Evolutionary conservation across 2,888 invertebrate species (phyloP).

Genomic region (Hemistola chrysoprasaria): DNA sequence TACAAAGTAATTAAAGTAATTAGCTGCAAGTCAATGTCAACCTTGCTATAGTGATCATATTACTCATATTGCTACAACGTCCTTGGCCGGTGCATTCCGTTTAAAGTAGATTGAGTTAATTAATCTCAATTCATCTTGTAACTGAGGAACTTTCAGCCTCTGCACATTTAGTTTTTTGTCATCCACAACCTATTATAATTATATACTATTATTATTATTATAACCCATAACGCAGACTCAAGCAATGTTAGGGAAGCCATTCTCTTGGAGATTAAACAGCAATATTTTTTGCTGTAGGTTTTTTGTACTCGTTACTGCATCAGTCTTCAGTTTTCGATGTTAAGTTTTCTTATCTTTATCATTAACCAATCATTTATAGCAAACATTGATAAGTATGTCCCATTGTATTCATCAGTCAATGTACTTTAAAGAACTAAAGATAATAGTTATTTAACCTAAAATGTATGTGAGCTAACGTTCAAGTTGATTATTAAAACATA

Average conservation of each 20-base stretch:
- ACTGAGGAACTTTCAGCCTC: no score
- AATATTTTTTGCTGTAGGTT: no score
- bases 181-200: no score
- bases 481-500: no score
- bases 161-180: no score
- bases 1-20: conserved; percentile 21
- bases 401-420: conserved; percentile 24
- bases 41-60: conserved; percentile 17
- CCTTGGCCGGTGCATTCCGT: conserved; percentile 2
- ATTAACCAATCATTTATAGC: conserved; percentile 18
- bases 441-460: neutral
- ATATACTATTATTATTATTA: no score
- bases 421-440: conserved; percentile 16
- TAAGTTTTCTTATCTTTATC: conserved; percentile 8
- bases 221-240: no score
- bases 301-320: no score
- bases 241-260: no score
- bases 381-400: conserved; percentile 20
- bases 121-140: neutral
- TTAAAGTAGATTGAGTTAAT: no score
- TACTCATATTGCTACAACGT: conserved; percentile 25
- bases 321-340: neutral
- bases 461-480: no score
- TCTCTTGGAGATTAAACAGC: no score
- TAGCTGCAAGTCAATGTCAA: conserved; percentile 18